Base-by-base conservation (phyloP, 2,113 vertebrate genomes). In the Pelecanus crispus region DNA sequence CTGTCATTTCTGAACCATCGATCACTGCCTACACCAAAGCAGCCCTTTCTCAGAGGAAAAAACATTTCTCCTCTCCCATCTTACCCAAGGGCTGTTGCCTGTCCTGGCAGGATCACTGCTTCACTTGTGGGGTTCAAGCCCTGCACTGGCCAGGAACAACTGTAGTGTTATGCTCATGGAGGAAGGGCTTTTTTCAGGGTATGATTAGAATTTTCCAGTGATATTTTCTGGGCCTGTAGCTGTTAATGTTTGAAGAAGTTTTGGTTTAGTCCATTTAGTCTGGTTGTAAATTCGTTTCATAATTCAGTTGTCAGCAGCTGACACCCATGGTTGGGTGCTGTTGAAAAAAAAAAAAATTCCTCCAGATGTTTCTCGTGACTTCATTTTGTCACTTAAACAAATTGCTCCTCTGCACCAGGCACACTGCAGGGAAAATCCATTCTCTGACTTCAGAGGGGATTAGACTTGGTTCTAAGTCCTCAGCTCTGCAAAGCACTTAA, bases 401-500 rank as follows among this genome's bases (percentile, higher is more conserved):
- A 42, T 55, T 32, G 7, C 8, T 95, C 55, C 52, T 87, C 56
- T 2, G 0, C 38, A n/a, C 17, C 29, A 77, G 36, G 25, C n/a
- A 63, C 19, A 19, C 44, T 49, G 38, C 22, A 74, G 70, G 75
- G 81, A 55, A 95, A 89, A 75, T 18, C 53, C 62, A 83, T 77
- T 45, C 42, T 45, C 36, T 32, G 77, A 47, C 28, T 68, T 70
- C 38, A 74, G 66, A n/a, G 17, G 21, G 50, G 78, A 94, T 87
- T 65, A 87, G 36, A 77, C 32, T 74, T 13, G 2, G n/a, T 58
- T 81, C 71, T 85, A 87, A 82, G 66, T 22, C 77, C 53, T 75
- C 85, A 68, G 53, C 58, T 79, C 42, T 7, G 2, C 86, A 89
- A 59, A 91, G 74, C 94, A 89, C 88, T 94, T 95, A 95, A 97